Conservation (phyloP, 2,888 invertebrate species). For the Muschampia plurimacula region DNA sequence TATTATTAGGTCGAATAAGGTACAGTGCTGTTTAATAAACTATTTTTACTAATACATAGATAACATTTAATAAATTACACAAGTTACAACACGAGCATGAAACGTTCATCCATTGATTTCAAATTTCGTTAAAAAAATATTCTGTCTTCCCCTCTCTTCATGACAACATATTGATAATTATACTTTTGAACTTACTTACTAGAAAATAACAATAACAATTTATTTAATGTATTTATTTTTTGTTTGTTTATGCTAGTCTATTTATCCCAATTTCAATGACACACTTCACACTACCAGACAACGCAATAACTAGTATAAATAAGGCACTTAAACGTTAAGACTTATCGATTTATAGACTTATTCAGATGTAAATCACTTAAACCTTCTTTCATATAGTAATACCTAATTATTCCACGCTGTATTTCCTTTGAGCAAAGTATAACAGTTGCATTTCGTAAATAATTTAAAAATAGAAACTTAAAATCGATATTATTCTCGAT, state of each 20-base stretch:
- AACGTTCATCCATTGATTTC: constrained; percentile 5
- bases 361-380: constrained; percentile 28
- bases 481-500: neutral
- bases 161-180: neutral
- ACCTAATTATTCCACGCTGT: neutral
- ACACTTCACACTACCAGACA: constrained; percentile 37
- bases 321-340: constrained; percentile 70
- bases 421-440: constrained; percentile 9
- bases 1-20: too few relatives aligned
- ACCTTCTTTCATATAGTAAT: neutral
- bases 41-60: neutral
- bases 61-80: constrained; percentile 40
- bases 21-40: too few relatives aligned
- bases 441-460: neutral
- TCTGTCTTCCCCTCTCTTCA: too few relatives aligned
- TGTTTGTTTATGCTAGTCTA: neutral
- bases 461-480: neutral
- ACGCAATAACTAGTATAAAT: constrained; percentile 51
- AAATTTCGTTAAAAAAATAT: too few relatives aligned
- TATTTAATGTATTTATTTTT: neutral
- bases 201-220: neutral
- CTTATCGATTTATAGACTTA: constrained; percentile 61
- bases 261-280: constrained; percentile 25
- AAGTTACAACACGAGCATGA: constrained; percentile 19
- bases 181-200: neutral